Percentiles rank a stretch among this genome's conserved stretches.
Evolutionary conservation across 1,140 invertebrate species (phyloP).

Genomic region (Drosophila sp.): DNA sequence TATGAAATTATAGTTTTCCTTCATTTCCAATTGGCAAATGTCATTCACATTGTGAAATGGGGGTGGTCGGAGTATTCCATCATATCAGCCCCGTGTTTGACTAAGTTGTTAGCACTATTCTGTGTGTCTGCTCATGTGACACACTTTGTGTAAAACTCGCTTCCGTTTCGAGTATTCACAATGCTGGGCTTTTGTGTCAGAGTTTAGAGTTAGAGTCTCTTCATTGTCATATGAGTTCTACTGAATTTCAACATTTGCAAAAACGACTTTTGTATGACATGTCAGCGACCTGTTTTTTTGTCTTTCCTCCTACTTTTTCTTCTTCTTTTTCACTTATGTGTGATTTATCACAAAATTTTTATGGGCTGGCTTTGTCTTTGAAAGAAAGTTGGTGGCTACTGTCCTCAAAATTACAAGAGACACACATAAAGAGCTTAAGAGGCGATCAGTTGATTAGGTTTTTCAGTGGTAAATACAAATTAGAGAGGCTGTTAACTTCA

Average conservation of each 20-base stretch:
- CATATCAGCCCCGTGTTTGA: conserved; percentile 2
- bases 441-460: not conserved
- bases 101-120: conserved; percentile 40
- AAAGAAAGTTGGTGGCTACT: conserved; percentile 13
- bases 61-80: not conserved
- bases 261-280: conserved; percentile 7
- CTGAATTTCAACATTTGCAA: conserved; percentile 15
- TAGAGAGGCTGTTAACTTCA: too few relatives aligned
- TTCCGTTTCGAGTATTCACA: conserved; percentile 14
- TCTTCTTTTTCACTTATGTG: not conserved
- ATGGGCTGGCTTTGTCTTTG: conserved; percentile 7
- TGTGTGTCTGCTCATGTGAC: conserved; percentile 2
- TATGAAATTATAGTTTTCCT: not conserved
- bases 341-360: conserved; percentile 20
- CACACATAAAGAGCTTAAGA: not conserved
- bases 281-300: conserved; percentile 15
- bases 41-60: conserved; percentile 43
- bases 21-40: conserved; percentile 22
- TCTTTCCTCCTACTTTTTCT: not conserved
- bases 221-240: conserved; percentile 16
- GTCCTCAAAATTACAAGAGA: conserved; percentile 7
- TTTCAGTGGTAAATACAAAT: not conserved
- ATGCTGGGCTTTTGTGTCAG: conserved; percentile 15
- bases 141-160: conserved; percentile 13
- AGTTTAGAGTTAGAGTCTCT: conserved; percentile 13